Base-by-base conservation (phyloP, 2,113 vertebrate species). In the Hystrix cristata region DNA sequence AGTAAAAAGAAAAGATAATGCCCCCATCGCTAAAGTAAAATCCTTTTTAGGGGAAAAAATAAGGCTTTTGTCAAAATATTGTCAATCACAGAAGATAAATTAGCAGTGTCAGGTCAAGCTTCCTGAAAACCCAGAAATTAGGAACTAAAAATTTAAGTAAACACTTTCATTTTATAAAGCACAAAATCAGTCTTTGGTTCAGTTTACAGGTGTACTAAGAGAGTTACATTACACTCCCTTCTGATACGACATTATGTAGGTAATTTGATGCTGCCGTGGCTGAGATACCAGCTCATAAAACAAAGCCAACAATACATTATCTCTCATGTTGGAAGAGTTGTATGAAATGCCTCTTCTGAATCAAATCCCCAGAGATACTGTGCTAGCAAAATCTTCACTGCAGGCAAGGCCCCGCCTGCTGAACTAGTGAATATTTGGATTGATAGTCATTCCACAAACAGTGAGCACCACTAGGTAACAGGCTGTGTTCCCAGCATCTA, bases 261-360 rank as follows among this genome's bases (percentile, higher is more conserved):
- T 78, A 87, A 94, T 96, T 95, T 88, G 87, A 96, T 82, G 57
- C 65, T 31, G 2, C 13, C 55, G 3, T 53, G 60, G 34, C 64
- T 74, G 23, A 94, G 71, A 57, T 46, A 87, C 3, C 3, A 46
- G 53, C 18, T 86, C n/a, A 38, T 18, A 31, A 29, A 79, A 78
- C 69, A 89, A 92, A 94, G 88, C 76, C n/a, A 34, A 13, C 15
- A 88, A 74, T 78, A 85, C 55, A n/a, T 87, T 94, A 55, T 46
- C 97, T 91, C 25, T 96, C 18, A 0, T 8, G 25, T 59, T 93
- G 78, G 78, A 92, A 97, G 86, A 95, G 83, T 67, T 93, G 43
- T 80, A 14, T 91, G 78, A 91, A 80, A 89, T 59, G 53, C 38
- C 31, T 92, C 88, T 88, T n/a, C n/a, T 25, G 53, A 97, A 74